These are phyloP conservation scores for Actinia tenebrosa DNA, from an alignment of 64 coral and sea anemone genomes.

Conservation along the genomic window DNA sequence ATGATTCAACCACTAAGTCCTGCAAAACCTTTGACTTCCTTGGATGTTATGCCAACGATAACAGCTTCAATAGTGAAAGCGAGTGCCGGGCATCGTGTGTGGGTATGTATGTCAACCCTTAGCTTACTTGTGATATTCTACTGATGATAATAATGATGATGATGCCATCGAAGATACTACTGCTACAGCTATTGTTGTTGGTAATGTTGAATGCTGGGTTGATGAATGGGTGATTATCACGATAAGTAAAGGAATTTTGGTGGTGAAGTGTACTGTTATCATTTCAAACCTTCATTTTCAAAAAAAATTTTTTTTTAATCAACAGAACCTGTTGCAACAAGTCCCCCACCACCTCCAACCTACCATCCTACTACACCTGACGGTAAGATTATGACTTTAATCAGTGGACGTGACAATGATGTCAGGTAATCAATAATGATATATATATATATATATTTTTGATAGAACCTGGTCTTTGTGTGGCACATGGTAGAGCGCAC, in stretches of 20 bases:
- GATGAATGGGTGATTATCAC: too few species aligned
- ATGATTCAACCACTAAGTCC: background rate
- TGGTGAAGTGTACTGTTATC: too few species aligned
- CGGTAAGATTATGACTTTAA: background rate
- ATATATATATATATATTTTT: background rate
- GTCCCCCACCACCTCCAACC: slow-evolving; percentile 33
- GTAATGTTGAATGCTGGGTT: background rate
- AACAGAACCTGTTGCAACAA: slow-evolving; percentile 20
- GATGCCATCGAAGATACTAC: too few species aligned
- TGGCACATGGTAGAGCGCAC: slow-evolving; percentile 65
- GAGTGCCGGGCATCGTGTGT: slow-evolving; percentile 48
- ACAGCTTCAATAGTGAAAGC: slow-evolving; percentile 47
- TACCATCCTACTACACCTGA: slow-evolving; percentile 37
- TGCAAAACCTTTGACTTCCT: slow-evolving; percentile 61
- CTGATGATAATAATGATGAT: too few species aligned
- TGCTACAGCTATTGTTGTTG: background rate
- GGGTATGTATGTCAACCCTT: slow-evolving; percentile 26
- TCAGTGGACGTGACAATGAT: background rate
- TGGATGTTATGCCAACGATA: slow-evolving; percentile 76
- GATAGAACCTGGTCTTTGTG: slow-evolving; percentile 76
- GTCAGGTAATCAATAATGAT: too few species aligned
- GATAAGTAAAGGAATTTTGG: too few species aligned
- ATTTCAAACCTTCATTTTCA: background rate
- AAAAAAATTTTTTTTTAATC: background rate
- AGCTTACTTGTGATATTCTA: too few species aligned